phyloP scores from a whole-genome alignment of 2,888 invertebrate species.

The Scaptomyza cyrtandrae region DNA sequence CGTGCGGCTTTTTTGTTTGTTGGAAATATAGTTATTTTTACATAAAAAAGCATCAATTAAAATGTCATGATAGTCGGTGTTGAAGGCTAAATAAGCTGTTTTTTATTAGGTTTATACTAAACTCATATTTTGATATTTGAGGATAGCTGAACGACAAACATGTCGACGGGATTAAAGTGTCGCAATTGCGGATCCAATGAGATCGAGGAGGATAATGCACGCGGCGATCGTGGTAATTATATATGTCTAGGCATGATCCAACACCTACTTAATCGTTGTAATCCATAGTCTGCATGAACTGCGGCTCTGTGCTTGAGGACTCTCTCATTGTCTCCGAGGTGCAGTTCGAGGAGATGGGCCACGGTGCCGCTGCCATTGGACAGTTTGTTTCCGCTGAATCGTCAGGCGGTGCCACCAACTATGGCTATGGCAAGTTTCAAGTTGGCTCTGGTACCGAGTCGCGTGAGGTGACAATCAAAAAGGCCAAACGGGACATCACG shows the following conservation, averaged over 20 bases:
- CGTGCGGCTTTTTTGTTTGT: slow-evolving; percentile 21
- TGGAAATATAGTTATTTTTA: background rate
- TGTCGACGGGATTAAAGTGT: slow-evolving; percentile 90
- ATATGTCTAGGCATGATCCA: background rate
- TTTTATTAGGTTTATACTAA: background rate
- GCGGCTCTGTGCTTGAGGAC: slow-evolving; percentile 98
- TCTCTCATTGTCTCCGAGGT: slow-evolving; percentile 98
- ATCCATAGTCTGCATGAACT: slow-evolving; percentile 93
- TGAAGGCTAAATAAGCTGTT: slow-evolving; percentile 3
- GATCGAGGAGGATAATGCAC: slow-evolving; percentile 96
- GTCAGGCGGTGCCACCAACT: slow-evolving; percentile 91
- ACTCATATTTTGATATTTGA: slow-evolving; percentile 2
- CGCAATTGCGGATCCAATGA: slow-evolving; percentile 95
- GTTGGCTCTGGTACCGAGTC: slow-evolving; percentile 94
- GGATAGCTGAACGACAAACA: slow-evolving; percentile 20
- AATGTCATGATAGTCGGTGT: slow-evolving; percentile 27
- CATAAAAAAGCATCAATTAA: background rate
- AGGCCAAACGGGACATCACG: slow-evolving; percentile 94
- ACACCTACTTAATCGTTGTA: background rate
- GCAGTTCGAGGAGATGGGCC: slow-evolving; percentile 96
- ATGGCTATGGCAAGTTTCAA: slow-evolving; percentile 92
- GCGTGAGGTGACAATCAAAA: slow-evolving; percentile 94
- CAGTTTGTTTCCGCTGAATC: slow-evolving; percentile 97
- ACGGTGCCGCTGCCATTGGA: slow-evolving; percentile 95
- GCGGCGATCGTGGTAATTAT: slow-evolving; percentile 89